Evolutionary conservation across 2,797 vertebrate genomes (phyloP).

Genomic region (Ceyx erithaca): DNA sequence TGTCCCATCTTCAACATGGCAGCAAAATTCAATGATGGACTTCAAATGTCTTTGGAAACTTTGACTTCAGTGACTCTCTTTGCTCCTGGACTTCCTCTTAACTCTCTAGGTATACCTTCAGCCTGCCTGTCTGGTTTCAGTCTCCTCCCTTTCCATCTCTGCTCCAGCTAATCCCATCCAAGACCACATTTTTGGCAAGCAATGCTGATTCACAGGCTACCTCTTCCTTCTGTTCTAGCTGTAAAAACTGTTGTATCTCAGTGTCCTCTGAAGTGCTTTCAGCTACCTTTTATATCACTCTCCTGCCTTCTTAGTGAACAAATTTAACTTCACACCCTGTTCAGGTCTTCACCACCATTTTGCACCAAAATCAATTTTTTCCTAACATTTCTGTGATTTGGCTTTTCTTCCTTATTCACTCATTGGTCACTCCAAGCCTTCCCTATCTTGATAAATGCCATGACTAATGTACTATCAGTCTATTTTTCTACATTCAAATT

Average conservation of each 20-base stretch:
- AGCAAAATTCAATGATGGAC: background rate
- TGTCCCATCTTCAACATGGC: background rate
- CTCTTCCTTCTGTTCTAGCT: background rate
- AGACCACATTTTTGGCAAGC: background rate
- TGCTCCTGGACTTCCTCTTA: background rate
- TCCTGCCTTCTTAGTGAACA: background rate
- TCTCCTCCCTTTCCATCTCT: background rate
- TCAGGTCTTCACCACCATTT: background rate
- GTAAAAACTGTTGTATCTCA: background rate
- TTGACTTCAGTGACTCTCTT: background rate
- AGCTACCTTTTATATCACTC: background rate
- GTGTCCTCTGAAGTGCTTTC: background rate
- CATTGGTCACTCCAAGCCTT: background rate
- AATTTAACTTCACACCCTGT: background rate
- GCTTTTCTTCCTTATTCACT: background rate
- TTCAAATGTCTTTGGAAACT: background rate
- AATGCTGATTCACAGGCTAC: background rate
- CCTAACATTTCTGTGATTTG: background rate
- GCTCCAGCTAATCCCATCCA: background rate
- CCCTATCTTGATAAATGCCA: background rate
- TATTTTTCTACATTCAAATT: background rate
- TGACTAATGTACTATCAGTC: background rate
- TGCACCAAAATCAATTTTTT: background rate
- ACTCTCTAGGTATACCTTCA: background rate
- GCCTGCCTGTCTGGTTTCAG: background rate